Percentiles rank a stretch among this genome's conserved stretches.
These are phyloP conservation scores for Anadara kagoshimensis DNA, from an alignment of 1,140 invertebrate species.

Conservation along the genomic window DNA sequence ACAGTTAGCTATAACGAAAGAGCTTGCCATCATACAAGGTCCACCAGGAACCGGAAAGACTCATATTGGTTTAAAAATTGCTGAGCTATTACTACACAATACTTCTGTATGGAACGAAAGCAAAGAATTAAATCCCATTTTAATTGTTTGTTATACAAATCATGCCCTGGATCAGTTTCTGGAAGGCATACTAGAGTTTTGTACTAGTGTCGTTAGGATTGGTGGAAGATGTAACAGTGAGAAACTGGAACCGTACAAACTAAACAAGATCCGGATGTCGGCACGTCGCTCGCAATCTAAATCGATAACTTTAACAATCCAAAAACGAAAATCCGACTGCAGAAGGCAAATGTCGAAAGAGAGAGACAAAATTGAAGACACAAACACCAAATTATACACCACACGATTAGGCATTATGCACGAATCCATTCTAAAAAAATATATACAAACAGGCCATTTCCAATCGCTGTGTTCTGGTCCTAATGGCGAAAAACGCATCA, in stretches of 20 bases:
- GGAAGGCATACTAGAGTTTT: constrained; percentile 76
- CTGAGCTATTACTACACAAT: constrained; percentile 68
- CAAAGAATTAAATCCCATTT: constrained; percentile 63
- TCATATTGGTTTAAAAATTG: constrained; percentile 71
- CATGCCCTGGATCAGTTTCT: constrained; percentile 93
- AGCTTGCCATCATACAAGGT: constrained; percentile 82
- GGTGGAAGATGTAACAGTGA: constrained; percentile 81
- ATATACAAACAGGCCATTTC: no score
- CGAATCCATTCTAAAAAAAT: no score
- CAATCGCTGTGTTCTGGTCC: no score
- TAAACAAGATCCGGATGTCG: no score
- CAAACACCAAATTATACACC: no score
- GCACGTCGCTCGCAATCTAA: no score
- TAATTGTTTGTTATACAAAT: constrained; percentile 88
- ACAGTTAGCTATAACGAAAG: constrained; percentile 72
- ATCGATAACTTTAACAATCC: no score
- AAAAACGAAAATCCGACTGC: no score
- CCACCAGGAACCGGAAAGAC: constrained; percentile 72
- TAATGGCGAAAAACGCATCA: no score
- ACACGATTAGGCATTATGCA: no score
- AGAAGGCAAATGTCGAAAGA: no score
- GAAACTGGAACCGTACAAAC: constrained; percentile 40
- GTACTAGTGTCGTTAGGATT: constrained; percentile 79
- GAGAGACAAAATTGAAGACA: no score
- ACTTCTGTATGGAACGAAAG: constrained; percentile 47